Evolutionary conservation across 2,113 vertebrate species (phyloP).

Genomic region (Tragelaphus buxtoni): DNA sequence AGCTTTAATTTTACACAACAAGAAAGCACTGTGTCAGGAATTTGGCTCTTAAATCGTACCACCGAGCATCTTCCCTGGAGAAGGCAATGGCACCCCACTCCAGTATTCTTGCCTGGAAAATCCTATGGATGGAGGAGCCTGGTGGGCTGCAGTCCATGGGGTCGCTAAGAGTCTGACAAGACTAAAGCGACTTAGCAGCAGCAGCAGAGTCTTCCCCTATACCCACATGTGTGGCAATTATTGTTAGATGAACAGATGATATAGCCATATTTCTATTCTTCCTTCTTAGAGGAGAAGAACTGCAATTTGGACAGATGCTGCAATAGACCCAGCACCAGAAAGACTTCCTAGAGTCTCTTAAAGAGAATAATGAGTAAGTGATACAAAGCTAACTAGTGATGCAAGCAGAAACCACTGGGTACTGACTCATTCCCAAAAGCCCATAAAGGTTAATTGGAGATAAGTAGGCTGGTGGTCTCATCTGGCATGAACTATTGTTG

Average conservation of each 20-base stretch:
- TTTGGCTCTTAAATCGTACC: background rate
- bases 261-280: background rate
- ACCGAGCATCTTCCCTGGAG: background rate
- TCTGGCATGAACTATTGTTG: background rate
- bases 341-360: background rate
- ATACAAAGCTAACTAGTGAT: background rate
- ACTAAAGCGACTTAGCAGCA: too few species aligned
- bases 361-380: background rate
- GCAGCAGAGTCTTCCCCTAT: background rate
- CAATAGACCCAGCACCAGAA: background rate
- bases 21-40: background rate
- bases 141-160: too few species aligned
- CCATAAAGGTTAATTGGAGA: accelerated
- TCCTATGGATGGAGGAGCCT: too few species aligned
- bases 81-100: too few species aligned
- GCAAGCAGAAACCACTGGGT: background rate
- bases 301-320: background rate
- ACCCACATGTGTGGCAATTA: background rate
- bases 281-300: background rate
- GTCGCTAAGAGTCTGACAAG: too few species aligned
- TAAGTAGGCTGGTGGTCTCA: background rate
- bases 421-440: background rate
- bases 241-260: background rate
- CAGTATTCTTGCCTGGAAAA: too few species aligned
- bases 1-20: background rate